Evolutionary conservation across 2,888 invertebrate genomes (phyloP).

Genomic region (Heteropelma amictum): DNA sequence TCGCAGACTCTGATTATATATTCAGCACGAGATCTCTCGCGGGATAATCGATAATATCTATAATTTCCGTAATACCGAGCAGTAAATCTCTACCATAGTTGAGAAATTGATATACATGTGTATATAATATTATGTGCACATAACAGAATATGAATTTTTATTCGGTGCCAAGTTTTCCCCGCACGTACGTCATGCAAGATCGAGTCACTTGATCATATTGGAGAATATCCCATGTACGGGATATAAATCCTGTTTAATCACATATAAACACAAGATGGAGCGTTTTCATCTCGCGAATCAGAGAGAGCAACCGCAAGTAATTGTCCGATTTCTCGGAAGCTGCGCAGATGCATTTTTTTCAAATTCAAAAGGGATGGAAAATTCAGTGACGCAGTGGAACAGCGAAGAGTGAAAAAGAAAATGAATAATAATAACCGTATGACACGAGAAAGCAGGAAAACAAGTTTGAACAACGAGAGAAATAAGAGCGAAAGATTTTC

Average conservation of each 20-base stretch:
- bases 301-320: slow-evolving; percentile 53
- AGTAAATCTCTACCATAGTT: slow-evolving; percentile 47
- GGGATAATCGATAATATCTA: slow-evolving; percentile 25
- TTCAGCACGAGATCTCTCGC: not conserved
- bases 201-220: slow-evolving; percentile 41
- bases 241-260: not conserved
- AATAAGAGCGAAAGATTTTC: slow-evolving; percentile 25
- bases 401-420: slow-evolving; percentile 8
- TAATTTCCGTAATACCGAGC: slow-evolving; percentile 38
- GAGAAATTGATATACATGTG: not conserved
- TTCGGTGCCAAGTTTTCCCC: not conserved
- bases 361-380: slow-evolving; percentile 22
- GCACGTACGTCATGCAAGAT: slow-evolving; percentile 51
- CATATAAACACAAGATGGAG: slow-evolving; percentile 16
- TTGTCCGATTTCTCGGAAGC: slow-evolving; percentile 56
- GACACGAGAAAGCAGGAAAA: slow-evolving; percentile 34
- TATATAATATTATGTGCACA: not conserved
- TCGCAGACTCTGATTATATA: not conserved
- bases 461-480: slow-evolving; percentile 42
- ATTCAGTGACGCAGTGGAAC: slow-evolving; percentile 15
- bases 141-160: not conserved
- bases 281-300: slow-evolving; percentile 2
- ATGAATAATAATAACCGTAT: slow-evolving; percentile 4
- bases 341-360: slow-evolving; percentile 15
- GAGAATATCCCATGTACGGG: not conserved